These are phyloP conservation scores for Lagopus muta DNA, from an alignment of 2,113 vertebrate genomes.

Conservation along the genomic window DNA sequence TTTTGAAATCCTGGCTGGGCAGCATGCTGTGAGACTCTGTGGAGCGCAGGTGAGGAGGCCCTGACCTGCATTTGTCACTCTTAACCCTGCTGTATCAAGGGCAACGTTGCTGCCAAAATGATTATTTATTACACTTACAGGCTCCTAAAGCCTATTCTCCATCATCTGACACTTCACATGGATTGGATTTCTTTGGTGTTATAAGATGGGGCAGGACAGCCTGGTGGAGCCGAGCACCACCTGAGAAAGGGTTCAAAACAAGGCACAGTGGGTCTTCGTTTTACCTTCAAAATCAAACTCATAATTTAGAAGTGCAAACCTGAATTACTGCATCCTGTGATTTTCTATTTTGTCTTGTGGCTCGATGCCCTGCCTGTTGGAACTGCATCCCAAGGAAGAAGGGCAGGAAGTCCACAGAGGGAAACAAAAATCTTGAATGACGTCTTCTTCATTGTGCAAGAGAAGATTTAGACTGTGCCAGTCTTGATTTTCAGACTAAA, in stretches of 20 bases:
- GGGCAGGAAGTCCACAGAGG: conserved; percentile 10
- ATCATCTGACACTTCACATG: neutral
- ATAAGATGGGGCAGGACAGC: neutral
- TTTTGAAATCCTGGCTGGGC: conserved; percentile 16
- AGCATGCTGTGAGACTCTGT: neutral
- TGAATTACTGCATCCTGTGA: neutral
- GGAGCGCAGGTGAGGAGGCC: neutral
- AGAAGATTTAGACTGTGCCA: conserved; percentile 24
- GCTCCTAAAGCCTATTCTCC: neutral
- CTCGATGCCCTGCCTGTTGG: neutral
- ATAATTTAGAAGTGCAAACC: neutral
- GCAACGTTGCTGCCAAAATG: neutral
- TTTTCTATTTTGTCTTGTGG: neutral
- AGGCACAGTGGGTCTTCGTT: neutral
- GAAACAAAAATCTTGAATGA: neutral
- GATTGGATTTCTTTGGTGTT: neutral
- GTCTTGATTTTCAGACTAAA: conserved; percentile 17
- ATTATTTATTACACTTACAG: neutral
- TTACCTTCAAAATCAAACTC: neutral
- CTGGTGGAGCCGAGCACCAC: neutral
- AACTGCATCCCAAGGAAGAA: neutral
- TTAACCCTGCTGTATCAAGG: neutral
- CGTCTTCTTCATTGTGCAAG: neutral
- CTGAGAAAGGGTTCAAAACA: neutral
- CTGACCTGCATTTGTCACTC: neutral